A percentile compares a stretch with the other conserved stretches of the same genome.
phyloP scores from a whole-genome alignment of 2,888 invertebrate genomes.

The Hedychridium roseum region DNA sequence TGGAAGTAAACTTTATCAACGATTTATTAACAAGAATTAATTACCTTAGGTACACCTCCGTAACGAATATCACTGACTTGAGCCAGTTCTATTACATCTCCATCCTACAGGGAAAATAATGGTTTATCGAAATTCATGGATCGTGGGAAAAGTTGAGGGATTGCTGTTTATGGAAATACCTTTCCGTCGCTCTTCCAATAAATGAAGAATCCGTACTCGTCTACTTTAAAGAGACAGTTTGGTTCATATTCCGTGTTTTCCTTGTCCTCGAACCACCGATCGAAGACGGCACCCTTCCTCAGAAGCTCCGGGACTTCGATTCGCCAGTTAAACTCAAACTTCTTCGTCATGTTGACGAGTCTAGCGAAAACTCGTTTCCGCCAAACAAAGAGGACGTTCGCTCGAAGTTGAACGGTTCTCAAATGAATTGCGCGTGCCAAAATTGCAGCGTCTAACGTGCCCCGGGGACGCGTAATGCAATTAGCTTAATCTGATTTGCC shows the following conservation, averaged over 20 bases:
- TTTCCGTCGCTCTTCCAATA: conserved; percentile 72
- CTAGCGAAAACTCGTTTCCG: not conserved
- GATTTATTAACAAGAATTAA: conserved; percentile 3
- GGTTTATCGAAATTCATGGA: not conserved
- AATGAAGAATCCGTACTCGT: conserved; percentile 73
- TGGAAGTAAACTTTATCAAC: too few relatives aligned
- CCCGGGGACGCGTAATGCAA: conserved; percentile 40
- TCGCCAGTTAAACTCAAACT: conserved; percentile 75
- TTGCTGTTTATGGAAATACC: conserved; percentile 34
- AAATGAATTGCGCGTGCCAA: conserved; percentile 18
- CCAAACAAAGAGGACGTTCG: conserved; percentile 14
- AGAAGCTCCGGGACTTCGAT: conserved; percentile 69
- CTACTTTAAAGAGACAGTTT: conserved; percentile 69
- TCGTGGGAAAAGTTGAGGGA: not conserved
- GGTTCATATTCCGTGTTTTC: conserved; percentile 68
- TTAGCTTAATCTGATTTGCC: conserved; percentile 52
- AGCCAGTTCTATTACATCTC: conserved; percentile 60
- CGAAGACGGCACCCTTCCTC: conserved; percentile 69
- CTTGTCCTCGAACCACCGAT: conserved; percentile 75
- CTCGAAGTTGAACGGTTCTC: conserved; percentile 17
- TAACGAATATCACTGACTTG: conserved; percentile 62
- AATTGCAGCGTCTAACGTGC: conserved; percentile 1
- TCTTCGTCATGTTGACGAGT: conserved; percentile 68
- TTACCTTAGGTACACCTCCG: conserved; percentile 58
- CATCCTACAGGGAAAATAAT: conserved; percentile 43